Conservation (phyloP, 2,113 vertebrate species). For the Mugil cephalus region DNA sequence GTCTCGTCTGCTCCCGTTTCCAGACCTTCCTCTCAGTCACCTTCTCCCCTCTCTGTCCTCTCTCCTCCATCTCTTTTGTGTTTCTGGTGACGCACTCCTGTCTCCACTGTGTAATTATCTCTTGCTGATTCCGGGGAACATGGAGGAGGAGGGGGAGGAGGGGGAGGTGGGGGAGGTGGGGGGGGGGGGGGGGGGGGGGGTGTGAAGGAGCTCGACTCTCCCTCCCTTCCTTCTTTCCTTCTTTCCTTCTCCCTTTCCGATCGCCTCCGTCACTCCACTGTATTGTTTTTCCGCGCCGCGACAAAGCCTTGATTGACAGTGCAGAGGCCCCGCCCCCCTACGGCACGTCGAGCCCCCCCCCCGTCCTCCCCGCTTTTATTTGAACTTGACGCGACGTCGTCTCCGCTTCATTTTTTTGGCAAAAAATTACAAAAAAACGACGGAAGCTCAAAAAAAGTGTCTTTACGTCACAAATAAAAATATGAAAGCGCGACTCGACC, state of each 20-base stretch:
- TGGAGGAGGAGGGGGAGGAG: too few species aligned
- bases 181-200: not conserved
- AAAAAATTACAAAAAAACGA: not conserved
- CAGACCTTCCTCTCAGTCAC: not conserved
- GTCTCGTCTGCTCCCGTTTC: too few species aligned
- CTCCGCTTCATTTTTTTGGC: too few species aligned
- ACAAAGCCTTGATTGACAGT: slow-evolving; percentile 64
- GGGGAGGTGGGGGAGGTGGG: slow-evolving; percentile 14
- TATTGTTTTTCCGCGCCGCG: slow-evolving; percentile 54
- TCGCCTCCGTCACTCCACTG: slow-evolving; percentile 62
- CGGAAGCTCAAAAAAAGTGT: too few species aligned
- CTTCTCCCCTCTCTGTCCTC: slow-evolving; percentile 22
- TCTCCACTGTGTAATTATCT: slow-evolving; percentile 68
- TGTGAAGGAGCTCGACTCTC: slow-evolving; percentile 40
- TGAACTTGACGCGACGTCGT: slow-evolving; percentile 13
- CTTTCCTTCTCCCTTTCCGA: slow-evolving; percentile 34
- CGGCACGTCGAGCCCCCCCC: not conserved
- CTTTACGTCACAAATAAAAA: too few species aligned
- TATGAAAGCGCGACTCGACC: too few species aligned
- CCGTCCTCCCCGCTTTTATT: slow-evolving; percentile 17
- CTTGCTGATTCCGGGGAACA: slow-evolving; percentile 61
- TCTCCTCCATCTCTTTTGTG: slow-evolving; percentile 49
- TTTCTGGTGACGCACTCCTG: slow-evolving; percentile 36
- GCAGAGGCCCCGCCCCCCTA: not conserved
- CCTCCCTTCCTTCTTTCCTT: not conserved